A percentile compares a stretch with the other conserved stretches of the same genome.
These are phyloP conservation scores for Limonius californicus DNA, from an alignment of 1,140 invertebrate genomes.

Conservation along the genomic window DNA sequence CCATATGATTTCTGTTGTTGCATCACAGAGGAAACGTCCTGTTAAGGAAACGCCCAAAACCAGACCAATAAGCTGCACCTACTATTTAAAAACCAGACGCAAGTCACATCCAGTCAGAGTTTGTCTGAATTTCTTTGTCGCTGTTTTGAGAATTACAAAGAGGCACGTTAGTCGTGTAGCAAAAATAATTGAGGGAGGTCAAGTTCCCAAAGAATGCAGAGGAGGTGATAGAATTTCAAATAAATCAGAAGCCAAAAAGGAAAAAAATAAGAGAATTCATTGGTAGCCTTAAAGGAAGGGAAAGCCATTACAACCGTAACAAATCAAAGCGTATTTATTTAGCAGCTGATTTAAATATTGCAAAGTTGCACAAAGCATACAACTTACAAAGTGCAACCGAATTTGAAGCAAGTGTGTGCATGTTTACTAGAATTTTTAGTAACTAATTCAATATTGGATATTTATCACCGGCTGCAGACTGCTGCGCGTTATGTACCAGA, in stretches of 20 bases:
- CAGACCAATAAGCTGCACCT: no score
- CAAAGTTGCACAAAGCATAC: conserved; percentile 16
- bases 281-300: neutral
- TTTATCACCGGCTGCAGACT: conserved; percentile 17
- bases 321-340: conserved; percentile 17
- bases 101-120: no score
- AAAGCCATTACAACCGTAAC: conserved; percentile 15
- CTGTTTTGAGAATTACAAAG: neutral
- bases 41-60: no score
- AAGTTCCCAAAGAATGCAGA: neutral
- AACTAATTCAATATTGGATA: conserved; percentile 23
- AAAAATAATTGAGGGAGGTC: neutral
- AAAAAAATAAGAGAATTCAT: no score
- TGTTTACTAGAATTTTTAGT: conserved; percentile 23
- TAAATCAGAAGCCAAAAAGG: no score
- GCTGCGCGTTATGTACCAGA: conserved; percentile 15
- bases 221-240: no score
- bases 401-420: conserved; percentile 4
- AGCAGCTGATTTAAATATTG: conserved; percentile 12
- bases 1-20: no score
- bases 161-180: neutral
- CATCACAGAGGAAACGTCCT: no score
- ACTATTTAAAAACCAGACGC: no score
- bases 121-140: no score
- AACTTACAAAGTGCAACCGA: conserved; percentile 13